phyloP scores from a whole-genome alignment of 1,140 invertebrate species.

The Steinernema khuongi region DNA sequence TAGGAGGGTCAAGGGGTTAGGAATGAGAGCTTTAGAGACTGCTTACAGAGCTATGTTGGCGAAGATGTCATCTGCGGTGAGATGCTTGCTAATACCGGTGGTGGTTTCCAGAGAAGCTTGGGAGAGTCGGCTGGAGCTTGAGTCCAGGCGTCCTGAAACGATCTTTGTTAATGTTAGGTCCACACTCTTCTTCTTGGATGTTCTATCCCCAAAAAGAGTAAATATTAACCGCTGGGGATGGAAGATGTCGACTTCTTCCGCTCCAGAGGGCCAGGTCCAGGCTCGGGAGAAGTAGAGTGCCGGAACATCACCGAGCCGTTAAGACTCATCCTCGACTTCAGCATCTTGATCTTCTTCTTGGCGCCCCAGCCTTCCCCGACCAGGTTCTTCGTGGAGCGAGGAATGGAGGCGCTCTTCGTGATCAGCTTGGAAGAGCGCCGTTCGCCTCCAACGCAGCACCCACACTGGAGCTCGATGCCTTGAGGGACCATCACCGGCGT shows the following conservation, averaged over 20 bases:
- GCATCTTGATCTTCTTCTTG: neutral
- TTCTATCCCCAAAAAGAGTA: neutral
- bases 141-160: neutral
- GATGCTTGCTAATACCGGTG: neutral
- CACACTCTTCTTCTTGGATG: too few species aligned
- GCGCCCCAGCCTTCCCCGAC: neutral
- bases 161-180: too few species aligned
- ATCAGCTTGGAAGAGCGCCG: neutral
- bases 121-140: neutral
- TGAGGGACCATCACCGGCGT: neutral
- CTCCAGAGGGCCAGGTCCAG: neutral
- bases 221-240: neutral
- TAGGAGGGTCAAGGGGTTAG: too few species aligned
- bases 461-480: neutral
- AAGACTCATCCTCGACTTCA: neutral
- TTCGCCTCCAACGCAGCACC: neutral
- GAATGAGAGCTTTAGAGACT: too few species aligned
- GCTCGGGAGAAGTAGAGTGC: neutral
- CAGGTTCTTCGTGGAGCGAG: neutral
- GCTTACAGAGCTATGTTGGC: neutral
- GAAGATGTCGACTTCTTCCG: neutral
- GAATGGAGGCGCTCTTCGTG: neutral
- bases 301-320: neutral
- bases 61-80: neutral
- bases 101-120: neutral